Conservation (phyloP, 2,113 vertebrate species). For the Heptranchias perlo region DNA sequence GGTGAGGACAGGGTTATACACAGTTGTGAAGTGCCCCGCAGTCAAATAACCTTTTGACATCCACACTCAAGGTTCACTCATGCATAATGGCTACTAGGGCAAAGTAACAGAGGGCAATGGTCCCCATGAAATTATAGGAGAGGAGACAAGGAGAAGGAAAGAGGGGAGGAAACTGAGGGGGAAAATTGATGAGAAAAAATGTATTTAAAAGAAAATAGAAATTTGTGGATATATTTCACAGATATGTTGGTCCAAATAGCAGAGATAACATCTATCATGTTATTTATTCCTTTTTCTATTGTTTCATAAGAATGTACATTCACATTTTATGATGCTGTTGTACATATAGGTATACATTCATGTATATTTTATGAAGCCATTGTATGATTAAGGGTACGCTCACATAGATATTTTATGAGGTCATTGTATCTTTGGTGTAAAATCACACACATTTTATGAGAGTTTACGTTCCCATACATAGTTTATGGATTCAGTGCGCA, state of each 20-base stretch:
- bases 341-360: not conserved
- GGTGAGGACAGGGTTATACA: not conserved
- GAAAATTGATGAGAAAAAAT: not conserved
- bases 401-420: slow-evolving; percentile 5
- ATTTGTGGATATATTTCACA: not conserved
- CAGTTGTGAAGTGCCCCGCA: not conserved
- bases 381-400: not conserved
- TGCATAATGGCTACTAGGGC: not conserved
- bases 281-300: not conserved
- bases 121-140: not conserved
- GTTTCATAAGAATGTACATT: not conserved
- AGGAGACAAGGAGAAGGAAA: not conserved
- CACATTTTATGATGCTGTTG: not conserved
- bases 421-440: not conserved
- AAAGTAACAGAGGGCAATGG: not conserved
- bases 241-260: not conserved
- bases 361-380: not conserved
- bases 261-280: not conserved
- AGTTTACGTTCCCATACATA: slow-evolving; percentile 7
- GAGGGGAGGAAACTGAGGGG: not conserved
- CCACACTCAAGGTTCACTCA: not conserved
- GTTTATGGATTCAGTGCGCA: not conserved
- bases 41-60: not conserved
- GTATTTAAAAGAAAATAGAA: not conserved
- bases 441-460: not conserved